Evolutionary conservation across 2,888 invertebrate species (phyloP).

Genomic region (Pseudococcus jackbeardsleyi): DNA sequence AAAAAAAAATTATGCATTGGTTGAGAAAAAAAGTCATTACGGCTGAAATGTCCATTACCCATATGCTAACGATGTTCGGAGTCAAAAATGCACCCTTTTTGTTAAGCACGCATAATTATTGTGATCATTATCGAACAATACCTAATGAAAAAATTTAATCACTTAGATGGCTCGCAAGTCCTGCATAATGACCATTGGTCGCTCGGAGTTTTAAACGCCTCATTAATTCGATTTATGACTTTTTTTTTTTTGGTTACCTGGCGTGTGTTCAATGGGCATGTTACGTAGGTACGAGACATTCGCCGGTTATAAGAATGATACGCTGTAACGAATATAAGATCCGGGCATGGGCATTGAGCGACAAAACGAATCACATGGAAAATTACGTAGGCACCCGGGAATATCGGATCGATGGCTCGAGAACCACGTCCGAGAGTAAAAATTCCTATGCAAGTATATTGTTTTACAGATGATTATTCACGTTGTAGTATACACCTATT

Average conservation of each 20-base stretch:
- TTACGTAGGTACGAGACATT: neutral
- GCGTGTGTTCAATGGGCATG: neutral
- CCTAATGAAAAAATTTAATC: neutral
- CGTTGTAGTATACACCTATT: neutral
- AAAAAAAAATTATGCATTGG: neutral
- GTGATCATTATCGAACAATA: neutral
- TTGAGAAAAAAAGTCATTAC: neutral
- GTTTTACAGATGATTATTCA: constrained; percentile 19
- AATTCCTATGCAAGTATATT: neutral
- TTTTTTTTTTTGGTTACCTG: neutral
- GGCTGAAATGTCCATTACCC: neutral
- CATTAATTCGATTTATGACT: neutral
- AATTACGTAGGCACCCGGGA: neutral
- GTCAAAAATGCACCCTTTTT: neutral
- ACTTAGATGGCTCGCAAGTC: neutral
- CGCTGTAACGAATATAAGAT: neutral
- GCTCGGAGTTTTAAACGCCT: neutral
- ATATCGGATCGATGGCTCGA: neutral
- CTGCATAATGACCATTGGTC: neutral
- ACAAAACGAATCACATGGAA: constrained; percentile 19
- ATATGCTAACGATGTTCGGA: neutral
- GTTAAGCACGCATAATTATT: no score
- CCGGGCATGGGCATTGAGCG: neutral
- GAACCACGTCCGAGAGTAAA: neutral
- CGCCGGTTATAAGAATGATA: neutral